Evolutionary conservation across 2,888 invertebrate genomes (phyloP), one percentile per base, ranked within the genome.

Genomic region (Tipula lateralis): DNA sequence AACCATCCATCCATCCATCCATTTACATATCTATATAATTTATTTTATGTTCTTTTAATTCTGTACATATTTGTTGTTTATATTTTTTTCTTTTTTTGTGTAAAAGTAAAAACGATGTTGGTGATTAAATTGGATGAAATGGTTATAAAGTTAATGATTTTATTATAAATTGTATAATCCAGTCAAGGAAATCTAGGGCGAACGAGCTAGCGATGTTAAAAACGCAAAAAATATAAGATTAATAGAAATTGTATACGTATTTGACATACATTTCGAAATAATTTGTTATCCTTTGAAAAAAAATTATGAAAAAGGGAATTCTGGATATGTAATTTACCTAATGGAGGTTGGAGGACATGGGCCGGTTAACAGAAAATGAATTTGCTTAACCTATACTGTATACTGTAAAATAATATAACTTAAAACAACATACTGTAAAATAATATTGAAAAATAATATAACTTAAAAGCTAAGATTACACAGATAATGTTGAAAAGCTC

Each of bases 41-140:
- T 66, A 66, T 66, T 66, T 66, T 66, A 66, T 66, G 24, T 66
- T 66, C 66, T 24, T 66, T 66, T 66, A 66, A 66, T 66, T 66
- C 66, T 19, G 66, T 66, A 66, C 66, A 24, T 66, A 66, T 50
- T 50, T 50, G 44, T 16, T 50, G 44, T 50, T 12, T 39, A 13
- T 39, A 39, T 13, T n/a, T 16, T 1, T 50, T 3, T 50, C n/a
- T n/a, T 50, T 16, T 16, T n/a, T n/a, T 6, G 16, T 50, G 2
- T 50, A 50, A 16, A 66, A 24, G 66, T 44, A 44, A 66, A 9
- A 66, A 66, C 66, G 66, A 9, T 66, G 66, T 66, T 66, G 24
- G 66, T 66, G 66, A 66, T 66, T 66, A 66, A 66, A 66, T 66
- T 66, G 66, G 66, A 24, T 66, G 66, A 66, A 66, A 66, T 66